Conservation (phyloP, 2,113 vertebrate species). For the Epinephelus moara region DNA sequence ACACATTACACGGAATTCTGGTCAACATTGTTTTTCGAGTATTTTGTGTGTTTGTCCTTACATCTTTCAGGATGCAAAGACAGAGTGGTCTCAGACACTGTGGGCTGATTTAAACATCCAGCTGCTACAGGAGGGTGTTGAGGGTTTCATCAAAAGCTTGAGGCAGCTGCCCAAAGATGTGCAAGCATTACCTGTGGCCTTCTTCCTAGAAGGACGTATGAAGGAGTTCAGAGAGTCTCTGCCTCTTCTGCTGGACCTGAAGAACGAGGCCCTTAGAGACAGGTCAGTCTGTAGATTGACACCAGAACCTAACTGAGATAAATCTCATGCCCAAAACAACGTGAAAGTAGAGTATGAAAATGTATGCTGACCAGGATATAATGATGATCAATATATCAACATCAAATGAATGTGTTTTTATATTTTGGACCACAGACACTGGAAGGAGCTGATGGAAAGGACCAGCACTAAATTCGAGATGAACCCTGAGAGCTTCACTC, state of each 20-base stretch:
- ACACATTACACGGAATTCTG: neutral
- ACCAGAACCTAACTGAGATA: neutral
- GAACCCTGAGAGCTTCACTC: constrained; percentile 91
- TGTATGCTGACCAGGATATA: neutral
- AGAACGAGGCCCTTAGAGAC: constrained; percentile 94
- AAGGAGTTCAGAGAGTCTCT: constrained; percentile 94
- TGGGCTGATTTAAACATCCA: constrained; percentile 93
- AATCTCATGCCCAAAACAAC: constrained; percentile 16
- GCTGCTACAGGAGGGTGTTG: constrained; percentile 91
- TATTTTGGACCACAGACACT: constrained; percentile 86
- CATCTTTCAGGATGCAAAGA: constrained; percentile 87
- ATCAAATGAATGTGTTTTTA: constrained; percentile 2
- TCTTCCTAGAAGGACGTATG: constrained; percentile 89
- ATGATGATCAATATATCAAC: neutral
- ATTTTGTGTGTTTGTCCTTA: constrained; percentile 1
- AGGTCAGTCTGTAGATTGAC: constrained; percentile 82
- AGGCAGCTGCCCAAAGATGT: constrained; percentile 88
- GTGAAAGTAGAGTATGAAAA: neutral
- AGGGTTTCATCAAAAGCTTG: constrained; percentile 87
- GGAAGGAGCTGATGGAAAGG: constrained; percentile 92
- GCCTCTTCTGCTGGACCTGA: constrained; percentile 94
- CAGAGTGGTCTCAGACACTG: constrained; percentile 93
- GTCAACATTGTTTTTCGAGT: neutral
- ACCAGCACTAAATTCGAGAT: constrained; percentile 92
- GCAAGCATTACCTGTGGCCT: constrained; percentile 84